phyloP scores from a whole-genome alignment of 2,113 vertebrate species.

The Osmerus mordax region DNA sequence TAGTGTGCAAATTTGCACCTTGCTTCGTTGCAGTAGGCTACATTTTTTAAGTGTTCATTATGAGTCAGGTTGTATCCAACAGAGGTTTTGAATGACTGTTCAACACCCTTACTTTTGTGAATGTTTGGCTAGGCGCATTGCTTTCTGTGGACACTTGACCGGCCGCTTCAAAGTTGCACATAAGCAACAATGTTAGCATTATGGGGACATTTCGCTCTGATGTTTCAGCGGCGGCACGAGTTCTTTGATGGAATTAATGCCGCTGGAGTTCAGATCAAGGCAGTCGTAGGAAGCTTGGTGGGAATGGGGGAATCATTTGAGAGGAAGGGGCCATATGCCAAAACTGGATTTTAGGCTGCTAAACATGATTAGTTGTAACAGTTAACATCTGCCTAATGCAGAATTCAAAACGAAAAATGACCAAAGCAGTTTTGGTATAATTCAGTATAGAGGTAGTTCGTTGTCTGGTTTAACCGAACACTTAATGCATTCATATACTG shows the following conservation, averaged over 20 bases:
- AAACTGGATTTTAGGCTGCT: not conserved
- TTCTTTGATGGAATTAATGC: not conserved
- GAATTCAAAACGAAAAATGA: no score
- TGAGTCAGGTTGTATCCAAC: not conserved
- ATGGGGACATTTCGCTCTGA: not conserved
- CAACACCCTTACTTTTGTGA: not conserved
- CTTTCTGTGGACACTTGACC: not conserved
- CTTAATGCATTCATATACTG: no score
- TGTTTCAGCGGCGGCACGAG: not conserved
- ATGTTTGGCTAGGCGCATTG: not conserved
- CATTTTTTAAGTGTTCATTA: not conserved
- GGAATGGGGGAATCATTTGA: not conserved
- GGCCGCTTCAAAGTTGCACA: not conserved
- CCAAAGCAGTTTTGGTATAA: no score
- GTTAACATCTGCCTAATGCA: not conserved
- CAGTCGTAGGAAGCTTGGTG: not conserved
- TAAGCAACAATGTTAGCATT: not conserved
- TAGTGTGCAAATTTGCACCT: conserved; percentile 53
- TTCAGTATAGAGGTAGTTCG: no score
- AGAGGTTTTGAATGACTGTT: not conserved
- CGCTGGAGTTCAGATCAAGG: conserved; percentile 1
- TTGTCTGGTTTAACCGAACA: no score
- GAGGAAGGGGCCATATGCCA: not conserved
- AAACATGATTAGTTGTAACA: not conserved
- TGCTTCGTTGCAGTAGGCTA: conserved; percentile 41